Percentiles rank a stretch among this genome's conserved stretches.
Evolutionary conservation across 2,888 invertebrate genomes (phyloP).

Genomic region (Stictocephala bisonia): DNA sequence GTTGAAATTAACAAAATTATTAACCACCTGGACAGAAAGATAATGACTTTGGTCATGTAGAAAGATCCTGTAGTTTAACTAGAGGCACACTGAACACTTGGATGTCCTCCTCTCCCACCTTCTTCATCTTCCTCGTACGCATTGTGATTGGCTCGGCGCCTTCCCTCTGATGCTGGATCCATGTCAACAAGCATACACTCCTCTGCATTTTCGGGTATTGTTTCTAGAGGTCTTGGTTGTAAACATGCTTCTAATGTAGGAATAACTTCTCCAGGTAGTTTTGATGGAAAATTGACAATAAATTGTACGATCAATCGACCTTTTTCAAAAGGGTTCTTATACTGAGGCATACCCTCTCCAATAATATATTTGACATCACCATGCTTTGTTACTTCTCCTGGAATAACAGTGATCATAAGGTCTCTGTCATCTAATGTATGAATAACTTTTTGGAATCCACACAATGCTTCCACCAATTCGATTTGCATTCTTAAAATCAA

Average conservation of each 20-base stretch:
- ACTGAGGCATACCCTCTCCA: conserved; percentile 96
- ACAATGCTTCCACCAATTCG: conserved; percentile 91
- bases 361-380: conserved; percentile 88
- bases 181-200: conserved; percentile 79
- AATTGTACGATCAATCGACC: conserved; percentile 92
- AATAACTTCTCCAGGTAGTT: conserved; percentile 78
- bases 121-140: conserved; percentile 80
- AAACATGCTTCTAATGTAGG: conserved; percentile 82
- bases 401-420: conserved; percentile 83
- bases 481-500: conserved; percentile 87
- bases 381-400: conserved; percentile 94
- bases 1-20: too few relatives aligned
- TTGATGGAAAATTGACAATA: conserved; percentile 86
- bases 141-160: conserved; percentile 74
- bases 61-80: too few relatives aligned
- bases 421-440: conserved; percentile 91
- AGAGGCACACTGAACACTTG: conserved; percentile 83
- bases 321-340: conserved; percentile 93
- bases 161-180: conserved; percentile 79
- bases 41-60: too few relatives aligned
- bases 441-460: conserved; percentile 93
- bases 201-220: conserved; percentile 82
- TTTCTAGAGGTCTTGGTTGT: conserved; percentile 73
- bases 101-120: conserved; percentile 73
- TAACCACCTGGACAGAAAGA: too few relatives aligned